Conservation (phyloP, 2,113 vertebrate genomes). For the Emydocephalus ijimae region DNA sequence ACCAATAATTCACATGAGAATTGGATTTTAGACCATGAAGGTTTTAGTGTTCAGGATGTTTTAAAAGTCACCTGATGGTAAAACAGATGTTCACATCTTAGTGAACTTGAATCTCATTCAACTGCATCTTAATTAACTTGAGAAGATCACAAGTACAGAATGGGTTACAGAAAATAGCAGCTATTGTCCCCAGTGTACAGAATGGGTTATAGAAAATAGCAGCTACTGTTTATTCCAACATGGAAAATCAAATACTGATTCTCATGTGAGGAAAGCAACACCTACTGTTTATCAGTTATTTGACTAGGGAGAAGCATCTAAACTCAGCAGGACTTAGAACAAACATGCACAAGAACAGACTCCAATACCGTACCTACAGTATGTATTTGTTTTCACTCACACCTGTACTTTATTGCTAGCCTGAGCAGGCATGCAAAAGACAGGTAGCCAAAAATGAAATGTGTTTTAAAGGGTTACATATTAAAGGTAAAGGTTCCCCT, state of each 20-base stretch:
- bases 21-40: not conserved
- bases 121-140: not conserved
- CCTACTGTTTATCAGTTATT: not conserved
- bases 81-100: not conserved
- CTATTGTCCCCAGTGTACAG: not conserved
- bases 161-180: not conserved
- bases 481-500: not conserved
- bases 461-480: not conserved
- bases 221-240: not conserved
- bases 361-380: not conserved
- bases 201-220: not conserved
- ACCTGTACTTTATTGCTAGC: not conserved
- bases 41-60: not conserved
- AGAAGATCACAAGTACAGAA: not conserved
- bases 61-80: not conserved
- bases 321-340: not conserved
- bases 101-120: not conserved
- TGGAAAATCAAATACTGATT: slow-evolving; percentile 12
- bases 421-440: not conserved
- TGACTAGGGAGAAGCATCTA: not conserved
- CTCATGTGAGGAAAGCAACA: not conserved
- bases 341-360: not conserved
- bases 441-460: not conserved
- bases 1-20: not conserved
- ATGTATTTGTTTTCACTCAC: not conserved